Evolutionary conservation across 2,797 vertebrate species (phyloP), one percentile per base, ranked within the genome.

Genomic region (Falco naumanni): DNA sequence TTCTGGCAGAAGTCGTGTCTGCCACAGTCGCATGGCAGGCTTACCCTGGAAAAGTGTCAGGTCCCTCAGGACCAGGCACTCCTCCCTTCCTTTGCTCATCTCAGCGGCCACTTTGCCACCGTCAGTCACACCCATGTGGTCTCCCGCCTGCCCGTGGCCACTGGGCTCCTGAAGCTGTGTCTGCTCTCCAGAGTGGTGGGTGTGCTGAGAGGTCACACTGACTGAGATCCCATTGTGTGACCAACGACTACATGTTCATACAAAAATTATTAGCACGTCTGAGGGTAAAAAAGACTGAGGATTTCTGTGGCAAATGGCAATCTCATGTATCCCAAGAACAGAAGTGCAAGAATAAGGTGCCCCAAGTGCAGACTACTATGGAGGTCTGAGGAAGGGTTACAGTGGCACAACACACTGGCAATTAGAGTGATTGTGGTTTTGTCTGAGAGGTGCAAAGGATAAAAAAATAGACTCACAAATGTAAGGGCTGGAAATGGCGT

Each of bases 231-330:
- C 19, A 13, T 14, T 33, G 48, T 16, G 22, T 63, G 31, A 33
- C 20, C 47, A 59, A 17, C 33, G 0, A 0, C 77, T 59, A 11
- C 0, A 0, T 14, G 2, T 37, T 22, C 37, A 17, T 26, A 25
- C 37, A 66, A 47, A 90, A 34, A 39, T 60, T 31, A 13, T 39
- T 45, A 29, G 14, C 17, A 2, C 9, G 10, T 37, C 50, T 75
- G 37, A 78, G 39, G 26, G 7, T 53, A 9, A 61, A 74, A 56
- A 66, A 37, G 8, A 12, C 22, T 10, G 12, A 9, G 18, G 20
- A 26, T 57, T 84, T 69, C 56, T 61, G 6, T 66, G 56, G 26
- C 34, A 70, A 72, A 28, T 33, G 20, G 10, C 16, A 77, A 7
- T 16, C 41, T 69, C 1, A 0, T 24, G 5, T 21, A 28, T 39